These are phyloP conservation scores for Rhinella marina DNA, from an alignment of 2,797 vertebrate genomes.

Conservation along the genomic window DNA sequence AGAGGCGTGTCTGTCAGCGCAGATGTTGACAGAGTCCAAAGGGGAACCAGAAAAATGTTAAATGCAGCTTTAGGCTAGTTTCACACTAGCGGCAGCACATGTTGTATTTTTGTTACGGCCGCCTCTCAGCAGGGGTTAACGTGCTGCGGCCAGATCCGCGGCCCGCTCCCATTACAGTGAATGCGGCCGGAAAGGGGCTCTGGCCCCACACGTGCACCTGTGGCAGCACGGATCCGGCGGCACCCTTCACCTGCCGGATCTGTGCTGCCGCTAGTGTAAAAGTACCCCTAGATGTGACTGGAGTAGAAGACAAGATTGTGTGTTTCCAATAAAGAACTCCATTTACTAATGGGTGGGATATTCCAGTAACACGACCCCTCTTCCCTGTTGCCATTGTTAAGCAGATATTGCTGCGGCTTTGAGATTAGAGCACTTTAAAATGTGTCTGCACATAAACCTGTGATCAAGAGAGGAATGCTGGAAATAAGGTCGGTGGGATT, in stretches of 20 bases:
- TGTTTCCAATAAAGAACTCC: not conserved
- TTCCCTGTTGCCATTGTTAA: conserved; percentile 33
- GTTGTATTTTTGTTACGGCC: too few relatives aligned
- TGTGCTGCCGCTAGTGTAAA: too few relatives aligned
- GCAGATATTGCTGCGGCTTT: conserved; percentile 14
- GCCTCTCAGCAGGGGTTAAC: too few relatives aligned
- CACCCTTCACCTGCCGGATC: too few relatives aligned
- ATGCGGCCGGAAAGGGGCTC: too few relatives aligned
- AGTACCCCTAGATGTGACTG: not conserved
- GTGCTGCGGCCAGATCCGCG: too few relatives aligned
- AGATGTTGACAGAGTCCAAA: not conserved
- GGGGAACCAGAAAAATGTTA: not conserved
- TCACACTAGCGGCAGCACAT: too few relatives aligned
- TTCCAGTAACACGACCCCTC: not conserved
- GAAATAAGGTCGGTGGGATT: conserved; percentile 23
- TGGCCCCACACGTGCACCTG: too few relatives aligned
- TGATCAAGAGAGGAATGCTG: conserved; percentile 2
- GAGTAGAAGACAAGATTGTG: not conserved
- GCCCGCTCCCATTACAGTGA: too few relatives aligned
- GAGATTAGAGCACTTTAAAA: conserved; percentile 34
- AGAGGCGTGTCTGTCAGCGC: not conserved
- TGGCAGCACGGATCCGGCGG: too few relatives aligned
- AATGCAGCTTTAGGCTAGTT: not conserved
- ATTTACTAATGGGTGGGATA: not conserved
- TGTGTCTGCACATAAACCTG: conserved; percentile 27